A percentile compares a stretch with the other conserved stretches of the same genome.
phyloP scores from a whole-genome alignment of 2,113 vertebrate genomes.

The Thermophis baileyi region DNA sequence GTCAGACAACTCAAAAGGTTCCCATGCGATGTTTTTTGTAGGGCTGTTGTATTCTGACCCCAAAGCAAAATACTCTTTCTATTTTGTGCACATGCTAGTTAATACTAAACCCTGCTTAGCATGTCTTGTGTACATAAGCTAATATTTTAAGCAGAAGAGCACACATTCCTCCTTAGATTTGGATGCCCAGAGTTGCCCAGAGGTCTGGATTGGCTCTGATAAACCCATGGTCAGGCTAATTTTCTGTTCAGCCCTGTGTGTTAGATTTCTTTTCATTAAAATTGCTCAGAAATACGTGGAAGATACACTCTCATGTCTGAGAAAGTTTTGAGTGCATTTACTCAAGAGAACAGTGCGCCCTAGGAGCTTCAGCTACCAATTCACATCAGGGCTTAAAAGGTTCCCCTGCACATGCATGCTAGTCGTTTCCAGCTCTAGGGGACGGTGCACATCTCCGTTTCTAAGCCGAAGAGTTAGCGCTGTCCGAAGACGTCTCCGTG shows the following conservation, averaged over 20 bases:
- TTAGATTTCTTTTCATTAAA: not conserved
- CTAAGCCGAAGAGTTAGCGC: too few species aligned
- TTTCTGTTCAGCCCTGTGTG: not conserved
- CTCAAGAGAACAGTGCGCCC: not conserved
- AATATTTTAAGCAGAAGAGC: not conserved
- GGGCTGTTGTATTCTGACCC: not conserved
- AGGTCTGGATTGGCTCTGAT: not conserved
- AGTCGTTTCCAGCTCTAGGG: too few species aligned
- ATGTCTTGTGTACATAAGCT: not conserved
- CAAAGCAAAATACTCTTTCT: not conserved
- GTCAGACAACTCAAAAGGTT: not conserved
- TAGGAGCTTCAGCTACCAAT: not conserved
- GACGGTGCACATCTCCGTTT: too few species aligned
- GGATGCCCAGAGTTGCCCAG: too few species aligned
- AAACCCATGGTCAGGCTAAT: not conserved
- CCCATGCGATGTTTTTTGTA: not conserved
- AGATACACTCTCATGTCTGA: not conserved
- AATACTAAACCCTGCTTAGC: not conserved
- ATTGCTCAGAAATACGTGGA: not conserved
- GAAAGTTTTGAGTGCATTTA: not conserved
- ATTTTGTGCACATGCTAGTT: not conserved
- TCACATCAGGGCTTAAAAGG: constrained; percentile 11
- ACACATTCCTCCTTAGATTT: not conserved
- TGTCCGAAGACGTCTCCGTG: too few species aligned
- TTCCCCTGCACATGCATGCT: too few species aligned